These are phyloP conservation scores for Fabriciana adippe DNA, from an alignment of 2,888 invertebrate species.

Conservation along the genomic window DNA sequence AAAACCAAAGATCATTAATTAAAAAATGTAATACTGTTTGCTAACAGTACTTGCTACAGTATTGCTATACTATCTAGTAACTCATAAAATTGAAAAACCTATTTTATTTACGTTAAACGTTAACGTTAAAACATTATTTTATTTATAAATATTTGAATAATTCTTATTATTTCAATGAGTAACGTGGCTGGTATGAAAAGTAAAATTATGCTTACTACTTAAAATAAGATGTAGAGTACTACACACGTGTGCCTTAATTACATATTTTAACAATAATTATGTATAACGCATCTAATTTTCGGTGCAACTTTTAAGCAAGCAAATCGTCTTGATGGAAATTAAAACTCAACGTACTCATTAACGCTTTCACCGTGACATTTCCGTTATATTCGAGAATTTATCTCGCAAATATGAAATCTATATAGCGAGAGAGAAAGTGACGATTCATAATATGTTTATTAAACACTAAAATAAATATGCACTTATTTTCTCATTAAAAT, in stretches of 20 bases:
- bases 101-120: too few species aligned
- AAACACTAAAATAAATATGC: constrained; percentile 7
- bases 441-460: constrained; percentile 26
- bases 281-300: constrained; percentile 38
- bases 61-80: neutral
- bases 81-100: too few species aligned
- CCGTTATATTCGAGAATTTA: constrained; percentile 66
- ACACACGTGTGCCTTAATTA: constrained; percentile 10
- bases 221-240: neutral
- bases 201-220: neutral
- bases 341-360: constrained; percentile 71
- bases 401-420: constrained; percentile 62
- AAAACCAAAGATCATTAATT: neutral
- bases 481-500: constrained; percentile 3
- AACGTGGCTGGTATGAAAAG: constrained; percentile 1
- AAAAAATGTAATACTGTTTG: neutral
- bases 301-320: constrained; percentile 40
- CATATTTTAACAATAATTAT: constrained; percentile 28
- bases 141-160: too few species aligned
- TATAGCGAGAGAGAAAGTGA: constrained; percentile 56
- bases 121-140: too few species aligned
- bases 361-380: constrained; percentile 70
- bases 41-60: too few species aligned
- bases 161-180: too few species aligned
- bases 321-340: constrained; percentile 63